These are phyloP conservation scores for Acanthopleura granulata DNA, from an alignment of 2,888 invertebrate genomes.

Conservation along the genomic window DNA sequence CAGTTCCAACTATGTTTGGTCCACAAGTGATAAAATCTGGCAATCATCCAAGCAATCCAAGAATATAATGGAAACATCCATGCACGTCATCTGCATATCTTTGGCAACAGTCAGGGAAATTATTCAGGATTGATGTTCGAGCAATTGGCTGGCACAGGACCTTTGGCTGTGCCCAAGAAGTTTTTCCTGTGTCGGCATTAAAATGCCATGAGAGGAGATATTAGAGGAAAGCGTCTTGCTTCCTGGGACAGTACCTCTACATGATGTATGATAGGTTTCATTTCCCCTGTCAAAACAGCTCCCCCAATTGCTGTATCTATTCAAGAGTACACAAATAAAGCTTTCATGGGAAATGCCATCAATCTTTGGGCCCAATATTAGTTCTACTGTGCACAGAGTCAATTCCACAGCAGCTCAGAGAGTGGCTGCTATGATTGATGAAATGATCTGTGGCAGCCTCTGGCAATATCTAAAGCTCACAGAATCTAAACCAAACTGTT, in stretches of 20 bases:
- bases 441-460: too few species aligned
- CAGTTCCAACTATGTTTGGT: neutral
- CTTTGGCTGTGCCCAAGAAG: neutral
- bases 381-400: neutral
- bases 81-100: slow-evolving; percentile 1
- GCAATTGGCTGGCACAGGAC: neutral
- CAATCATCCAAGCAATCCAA: neutral
- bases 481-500: too few species aligned
- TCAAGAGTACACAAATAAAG: neutral
- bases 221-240: neutral
- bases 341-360: neutral
- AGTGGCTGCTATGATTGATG: too few species aligned
- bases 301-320: slow-evolving; percentile 1
- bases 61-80: neutral
- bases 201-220: neutral
- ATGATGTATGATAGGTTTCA: slow-evolving; percentile 6
- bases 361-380: neutral
- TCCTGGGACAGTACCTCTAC: neutral
- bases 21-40: neutral
- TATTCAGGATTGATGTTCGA: neutral
- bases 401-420: too few species aligned
- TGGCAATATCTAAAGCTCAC: too few species aligned
- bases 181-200: neutral
- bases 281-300: slow-evolving; percentile 3
- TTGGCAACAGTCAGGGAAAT: neutral